phyloP scores from a whole-genome alignment of 2,113 vertebrate genomes.

The Saguinus midas region DNA sequence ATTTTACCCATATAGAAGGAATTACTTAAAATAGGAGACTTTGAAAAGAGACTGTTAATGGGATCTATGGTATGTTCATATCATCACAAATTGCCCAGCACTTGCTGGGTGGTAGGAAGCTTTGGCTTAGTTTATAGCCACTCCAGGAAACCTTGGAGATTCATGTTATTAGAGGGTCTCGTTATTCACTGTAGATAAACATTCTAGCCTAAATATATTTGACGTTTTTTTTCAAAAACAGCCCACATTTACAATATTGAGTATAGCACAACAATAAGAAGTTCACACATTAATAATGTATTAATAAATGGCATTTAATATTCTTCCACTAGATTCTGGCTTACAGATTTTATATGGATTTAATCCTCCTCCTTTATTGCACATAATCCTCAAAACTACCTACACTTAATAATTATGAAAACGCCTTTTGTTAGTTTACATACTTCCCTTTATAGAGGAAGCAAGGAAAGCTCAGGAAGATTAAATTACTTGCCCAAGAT shows the following conservation, averaged over 20 bases:
- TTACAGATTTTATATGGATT: background rate
- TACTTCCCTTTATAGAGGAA: background rate
- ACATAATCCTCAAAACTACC: background rate
- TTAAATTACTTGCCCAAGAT: background rate
- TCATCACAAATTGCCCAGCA: background rate
- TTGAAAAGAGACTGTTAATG: background rate
- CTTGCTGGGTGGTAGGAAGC: background rate
- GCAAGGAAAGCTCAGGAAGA: background rate
- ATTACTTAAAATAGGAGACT: background rate
- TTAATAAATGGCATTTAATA: conserved; percentile 16
- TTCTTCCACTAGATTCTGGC: background rate
- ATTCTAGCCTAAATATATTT: background rate
- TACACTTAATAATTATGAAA: background rate
- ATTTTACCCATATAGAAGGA: background rate
- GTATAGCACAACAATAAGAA: background rate
- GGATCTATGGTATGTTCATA: background rate
- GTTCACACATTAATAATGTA: background rate
- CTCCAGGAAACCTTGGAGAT: background rate
- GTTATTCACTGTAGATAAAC: background rate
- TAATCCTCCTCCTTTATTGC: background rate
- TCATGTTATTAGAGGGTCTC: background rate
- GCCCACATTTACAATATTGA: background rate
- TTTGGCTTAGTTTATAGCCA: background rate
- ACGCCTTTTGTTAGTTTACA: background rate
- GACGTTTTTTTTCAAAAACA: background rate